Evolutionary conservation across 2,888 invertebrate species (phyloP).

Genomic region (Drosophila anomalata): DNA sequence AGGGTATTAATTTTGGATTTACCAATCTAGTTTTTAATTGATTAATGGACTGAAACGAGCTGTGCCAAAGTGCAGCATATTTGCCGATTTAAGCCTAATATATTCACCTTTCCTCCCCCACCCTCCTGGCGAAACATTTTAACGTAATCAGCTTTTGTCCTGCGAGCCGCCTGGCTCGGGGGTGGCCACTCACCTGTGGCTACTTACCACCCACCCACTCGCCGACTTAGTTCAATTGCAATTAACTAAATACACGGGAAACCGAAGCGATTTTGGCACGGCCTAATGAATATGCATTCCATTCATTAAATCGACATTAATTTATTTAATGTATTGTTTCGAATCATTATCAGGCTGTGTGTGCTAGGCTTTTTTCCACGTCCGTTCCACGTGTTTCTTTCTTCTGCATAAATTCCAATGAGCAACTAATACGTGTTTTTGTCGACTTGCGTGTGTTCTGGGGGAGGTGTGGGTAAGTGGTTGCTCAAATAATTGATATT

Average conservation of each 20-base stretch:
- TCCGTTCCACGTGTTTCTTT: conserved; percentile 13
- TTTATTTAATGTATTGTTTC: conserved; percentile 75
- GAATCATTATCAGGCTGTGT: conserved; percentile 27
- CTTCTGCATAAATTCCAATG: conserved; percentile 47
- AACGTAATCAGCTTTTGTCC: conserved; percentile 14
- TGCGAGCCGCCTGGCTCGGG: conserved; percentile 4
- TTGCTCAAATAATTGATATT: conserved; percentile 74
- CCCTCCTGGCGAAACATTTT: background rate
- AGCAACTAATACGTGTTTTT: conserved; percentile 40
- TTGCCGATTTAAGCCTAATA: conserved; percentile 1
- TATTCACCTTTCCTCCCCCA: background rate
- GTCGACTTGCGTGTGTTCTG: conserved; percentile 5
- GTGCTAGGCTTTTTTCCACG: conserved; percentile 1
- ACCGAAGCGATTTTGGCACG: conserved; percentile 42
- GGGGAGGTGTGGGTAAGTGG: conserved; percentile 32
- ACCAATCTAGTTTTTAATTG: conserved; percentile 4
- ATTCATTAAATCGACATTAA: conserved; percentile 78
- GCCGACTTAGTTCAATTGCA: conserved; percentile 64
- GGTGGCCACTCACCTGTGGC: no score
- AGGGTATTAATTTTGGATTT: background rate
- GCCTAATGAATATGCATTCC: conserved; percentile 77
- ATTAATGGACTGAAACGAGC: conserved; percentile 5
- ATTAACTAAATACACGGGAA: conserved; percentile 71
- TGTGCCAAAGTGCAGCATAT: background rate
- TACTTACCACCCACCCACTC: background rate